Percentiles rank a stretch among this genome's conserved stretches.
Evolutionary conservation across 2,113 vertebrate species (phyloP).

Genomic region (Vidua macroura): DNA sequence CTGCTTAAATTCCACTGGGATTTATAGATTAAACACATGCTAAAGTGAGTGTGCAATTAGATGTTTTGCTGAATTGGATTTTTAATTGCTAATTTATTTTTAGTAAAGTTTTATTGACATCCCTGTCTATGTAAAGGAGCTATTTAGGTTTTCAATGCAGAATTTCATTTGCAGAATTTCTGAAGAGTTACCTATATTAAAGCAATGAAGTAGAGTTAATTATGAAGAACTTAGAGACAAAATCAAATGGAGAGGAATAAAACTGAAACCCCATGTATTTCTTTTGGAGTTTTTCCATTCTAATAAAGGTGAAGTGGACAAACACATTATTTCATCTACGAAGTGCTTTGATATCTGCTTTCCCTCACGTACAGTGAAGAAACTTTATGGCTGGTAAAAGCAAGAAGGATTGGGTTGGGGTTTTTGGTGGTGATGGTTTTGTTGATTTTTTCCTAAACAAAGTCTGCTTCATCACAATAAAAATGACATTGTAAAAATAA

Average conservation of each 20-base stretch:
- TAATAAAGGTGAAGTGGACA: not conserved
- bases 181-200: not conserved
- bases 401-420: not conserved
- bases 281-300: not conserved
- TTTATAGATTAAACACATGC: not conserved
- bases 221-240: not conserved
- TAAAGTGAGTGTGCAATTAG: not conserved
- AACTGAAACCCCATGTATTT: not conserved
- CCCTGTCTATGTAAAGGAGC: not conserved
- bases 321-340: not conserved
- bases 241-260: not conserved
- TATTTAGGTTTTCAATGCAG: not conserved
- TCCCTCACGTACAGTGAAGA: not conserved
- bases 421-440: not conserved
- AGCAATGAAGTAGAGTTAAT: not conserved
- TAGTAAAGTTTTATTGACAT: not conserved
- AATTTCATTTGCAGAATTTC: not conserved
- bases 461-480: not conserved
- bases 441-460: fast-evolving
- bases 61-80: not conserved
- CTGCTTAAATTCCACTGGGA: not conserved
- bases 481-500: not conserved
- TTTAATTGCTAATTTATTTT: not conserved
- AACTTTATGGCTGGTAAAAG: not conserved
- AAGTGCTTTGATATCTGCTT: not conserved